These are phyloP conservation scores for Corvus moneduloides DNA, from an alignment of 2,113 vertebrate species.

Conservation along the genomic window DNA sequence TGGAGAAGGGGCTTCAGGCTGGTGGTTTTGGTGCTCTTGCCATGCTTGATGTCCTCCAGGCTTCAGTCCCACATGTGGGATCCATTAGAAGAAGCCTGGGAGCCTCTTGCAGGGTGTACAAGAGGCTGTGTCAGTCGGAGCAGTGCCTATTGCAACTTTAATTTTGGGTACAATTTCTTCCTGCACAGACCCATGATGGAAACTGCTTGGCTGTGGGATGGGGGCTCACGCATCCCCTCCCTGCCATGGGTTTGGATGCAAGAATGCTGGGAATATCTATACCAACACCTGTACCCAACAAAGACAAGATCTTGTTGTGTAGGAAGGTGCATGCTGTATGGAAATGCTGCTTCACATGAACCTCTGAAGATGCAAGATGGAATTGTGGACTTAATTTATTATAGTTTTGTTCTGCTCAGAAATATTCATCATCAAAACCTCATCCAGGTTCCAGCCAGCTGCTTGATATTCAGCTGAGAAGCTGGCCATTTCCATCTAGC, in stretches of 20 bases:
- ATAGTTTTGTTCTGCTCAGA: neutral
- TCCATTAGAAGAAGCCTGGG: neutral
- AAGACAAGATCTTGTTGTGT: neutral
- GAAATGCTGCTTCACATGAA: neutral
- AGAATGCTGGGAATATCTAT: neutral
- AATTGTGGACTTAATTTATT: neutral
- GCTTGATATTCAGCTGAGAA: neutral
- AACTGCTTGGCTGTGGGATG: neutral
- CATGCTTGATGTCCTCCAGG: neutral
- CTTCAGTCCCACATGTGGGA: fast-evolving
- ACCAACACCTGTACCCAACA: neutral
- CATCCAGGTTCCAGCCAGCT: neutral
- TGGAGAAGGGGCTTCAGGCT: neutral
- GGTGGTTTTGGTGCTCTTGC: neutral
- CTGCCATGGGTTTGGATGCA: neutral
- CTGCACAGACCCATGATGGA: fast-evolving
- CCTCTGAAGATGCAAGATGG: neutral
- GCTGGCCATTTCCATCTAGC: neutral
- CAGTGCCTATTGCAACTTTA: neutral
- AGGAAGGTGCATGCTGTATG: neutral
- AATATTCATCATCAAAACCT: neutral
- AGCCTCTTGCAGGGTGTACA: neutral
- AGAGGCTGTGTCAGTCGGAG: neutral
- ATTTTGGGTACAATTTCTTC: neutral
- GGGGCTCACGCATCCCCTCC: neutral